phyloP scores from a whole-genome alignment of 2,113 vertebrate genomes.

The Chamaea fasciata region DNA sequence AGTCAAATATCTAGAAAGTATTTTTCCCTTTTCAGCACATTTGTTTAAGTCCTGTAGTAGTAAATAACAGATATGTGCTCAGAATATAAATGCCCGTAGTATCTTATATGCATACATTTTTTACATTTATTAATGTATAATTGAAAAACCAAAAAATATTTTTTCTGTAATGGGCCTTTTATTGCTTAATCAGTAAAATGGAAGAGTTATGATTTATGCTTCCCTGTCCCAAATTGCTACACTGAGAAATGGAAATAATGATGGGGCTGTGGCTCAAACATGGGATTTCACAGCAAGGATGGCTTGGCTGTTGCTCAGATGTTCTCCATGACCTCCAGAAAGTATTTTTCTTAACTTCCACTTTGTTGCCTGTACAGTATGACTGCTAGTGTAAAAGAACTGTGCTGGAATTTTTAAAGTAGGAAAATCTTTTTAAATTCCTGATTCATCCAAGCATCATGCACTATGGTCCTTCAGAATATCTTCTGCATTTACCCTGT shows the following conservation, averaged over 20 bases:
- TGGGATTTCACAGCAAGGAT: slow-evolving; percentile 5
- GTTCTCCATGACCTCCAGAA: not conserved
- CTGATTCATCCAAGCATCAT: not conserved
- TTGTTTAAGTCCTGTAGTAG: not conserved
- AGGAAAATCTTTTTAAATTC: not conserved
- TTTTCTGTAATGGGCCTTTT: not conserved
- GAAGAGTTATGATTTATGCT: not conserved
- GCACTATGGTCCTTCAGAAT: not conserved
- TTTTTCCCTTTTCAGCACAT: not conserved
- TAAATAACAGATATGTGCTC: not conserved
- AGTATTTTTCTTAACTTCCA: not conserved
- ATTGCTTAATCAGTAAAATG: not conserved
- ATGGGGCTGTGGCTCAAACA: slow-evolving; percentile 16
- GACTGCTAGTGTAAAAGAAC: not conserved
- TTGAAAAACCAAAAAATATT: not conserved
- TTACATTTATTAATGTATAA: not conserved
- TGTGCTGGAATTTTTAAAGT: not conserved
- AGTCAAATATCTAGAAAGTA: not conserved
- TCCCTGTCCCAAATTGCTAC: not conserved
- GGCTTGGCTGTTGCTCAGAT: not conserved
- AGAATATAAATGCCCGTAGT: not conserved
- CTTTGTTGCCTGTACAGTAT: not conserved
- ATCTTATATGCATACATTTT: not conserved
- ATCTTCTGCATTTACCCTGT: not conserved
- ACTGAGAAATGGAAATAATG: slow-evolving; percentile 50